Percentiles rank a stretch among this genome's conserved stretches.
Evolutionary conservation across 2,888 invertebrate genomes (phyloP).

Genomic region (Agrypnus murinus): DNA sequence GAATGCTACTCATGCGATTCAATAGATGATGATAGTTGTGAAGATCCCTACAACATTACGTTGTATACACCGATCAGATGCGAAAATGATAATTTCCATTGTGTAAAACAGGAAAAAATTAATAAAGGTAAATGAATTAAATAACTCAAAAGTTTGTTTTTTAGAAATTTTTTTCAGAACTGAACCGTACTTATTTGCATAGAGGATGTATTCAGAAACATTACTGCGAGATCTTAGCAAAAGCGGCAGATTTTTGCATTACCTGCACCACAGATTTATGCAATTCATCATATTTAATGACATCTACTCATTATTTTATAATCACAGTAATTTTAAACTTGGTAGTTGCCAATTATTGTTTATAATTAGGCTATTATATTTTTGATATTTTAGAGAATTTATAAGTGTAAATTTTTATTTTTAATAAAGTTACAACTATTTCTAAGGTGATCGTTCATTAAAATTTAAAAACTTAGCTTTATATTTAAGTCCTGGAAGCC

Average conservation of each 20-base stretch:
- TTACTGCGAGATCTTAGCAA: conserved; percentile 38
- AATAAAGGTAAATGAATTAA: conserved; percentile 34
- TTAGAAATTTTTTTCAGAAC: conserved; percentile 25
- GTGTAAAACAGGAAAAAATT: conserved; percentile 35
- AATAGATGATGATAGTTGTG: conserved; percentile 25
- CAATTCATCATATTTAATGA: conserved; percentile 2
- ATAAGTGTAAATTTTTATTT: no score
- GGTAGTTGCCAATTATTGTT: neutral
- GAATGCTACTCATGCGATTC: conserved; percentile 41
- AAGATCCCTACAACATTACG: conserved; percentile 38
- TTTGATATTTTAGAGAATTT: no score
- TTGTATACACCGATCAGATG: conserved; percentile 21
- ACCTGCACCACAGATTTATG: conserved; percentile 39
- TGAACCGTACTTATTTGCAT: conserved; percentile 28
- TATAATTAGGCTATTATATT: no score
- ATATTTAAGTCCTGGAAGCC: no score
- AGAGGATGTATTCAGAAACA: conserved; percentile 40
- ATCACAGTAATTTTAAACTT: neutral
- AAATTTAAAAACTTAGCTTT: no score
- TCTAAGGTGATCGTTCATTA: no score
- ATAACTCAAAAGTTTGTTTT: neutral
- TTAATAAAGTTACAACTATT: no score
- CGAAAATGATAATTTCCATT: conserved; percentile 43
- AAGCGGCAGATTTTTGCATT: conserved; percentile 26
- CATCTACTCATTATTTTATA: neutral